Evolutionary conservation across 2,888 invertebrate genomes (phyloP).

Genomic region (Kuschelorhynchus macadamiae): DNA sequence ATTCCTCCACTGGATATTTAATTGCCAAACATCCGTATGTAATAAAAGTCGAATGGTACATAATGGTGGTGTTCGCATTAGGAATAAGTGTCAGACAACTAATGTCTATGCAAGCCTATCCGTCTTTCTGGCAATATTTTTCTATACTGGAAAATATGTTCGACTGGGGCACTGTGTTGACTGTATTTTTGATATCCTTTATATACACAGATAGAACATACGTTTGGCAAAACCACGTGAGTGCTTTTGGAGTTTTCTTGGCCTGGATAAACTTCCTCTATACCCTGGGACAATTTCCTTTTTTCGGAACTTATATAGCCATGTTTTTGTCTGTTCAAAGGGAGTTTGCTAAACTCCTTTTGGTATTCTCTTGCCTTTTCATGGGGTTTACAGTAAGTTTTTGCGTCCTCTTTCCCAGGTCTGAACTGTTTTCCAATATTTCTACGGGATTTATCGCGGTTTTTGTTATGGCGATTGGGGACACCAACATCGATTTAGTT

Average conservation of each 20-base stretch:
- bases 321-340: slow-evolving; percentile 84
- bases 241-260: slow-evolving; percentile 86
- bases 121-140: slow-evolving; percentile 83
- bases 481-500: slow-evolving; percentile 82
- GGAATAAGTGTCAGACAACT: slow-evolving; percentile 85
- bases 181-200: slow-evolving; percentile 87
- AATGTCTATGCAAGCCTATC: slow-evolving; percentile 85
- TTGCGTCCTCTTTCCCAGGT: slow-evolving; percentile 88
- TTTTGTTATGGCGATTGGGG: slow-evolving; percentile 91
- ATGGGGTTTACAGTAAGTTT: slow-evolving; percentile 91
- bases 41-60: slow-evolving; percentile 88
- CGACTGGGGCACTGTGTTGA: slow-evolving; percentile 88
- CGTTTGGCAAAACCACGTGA: slow-evolving; percentile 89
- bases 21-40: slow-evolving; percentile 81
- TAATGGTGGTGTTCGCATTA: slow-evolving; percentile 81
- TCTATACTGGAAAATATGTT: slow-evolving; percentile 88
- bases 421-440: slow-evolving; percentile 85
- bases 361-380: slow-evolving; percentile 87
- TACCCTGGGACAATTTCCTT: slow-evolving; percentile 89
- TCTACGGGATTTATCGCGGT: slow-evolving; percentile 88
- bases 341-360: slow-evolving; percentile 86
- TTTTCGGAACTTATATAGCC: slow-evolving; percentile 91
- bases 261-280: slow-evolving; percentile 92
- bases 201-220: slow-evolving; percentile 83
- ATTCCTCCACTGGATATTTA: slow-evolving; percentile 72